Base-by-base conservation (phyloP, 2,113 vertebrate genomes). In the Hyperoodon ampullatus region DNA sequence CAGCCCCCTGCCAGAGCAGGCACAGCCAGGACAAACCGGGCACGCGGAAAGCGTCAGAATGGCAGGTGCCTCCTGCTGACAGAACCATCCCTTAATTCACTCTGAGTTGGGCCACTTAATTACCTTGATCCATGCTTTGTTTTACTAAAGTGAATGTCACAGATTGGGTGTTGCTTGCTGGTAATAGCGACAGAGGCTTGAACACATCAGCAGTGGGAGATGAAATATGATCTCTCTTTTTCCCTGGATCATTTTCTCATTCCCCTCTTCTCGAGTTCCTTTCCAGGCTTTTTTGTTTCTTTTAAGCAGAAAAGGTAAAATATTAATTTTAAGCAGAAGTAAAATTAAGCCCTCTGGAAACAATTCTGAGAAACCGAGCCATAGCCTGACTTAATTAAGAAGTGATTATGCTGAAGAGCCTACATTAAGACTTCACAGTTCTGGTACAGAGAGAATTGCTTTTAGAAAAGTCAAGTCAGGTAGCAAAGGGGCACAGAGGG, bases 331-430 rank as follows among this genome's bases (percentile, higher is more conserved):
- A 96, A 98, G 94, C 95, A 89, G 98, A 98, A 98, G 98, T 98
- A 97, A 99, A 99, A 99, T 97, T 92, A 98, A 98, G 97, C 97
- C 97, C 97, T 98, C 92, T 97, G 98, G 98, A 98, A 98, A 98
- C 0, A 84, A 97, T 98, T 98, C 95, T 83, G 28, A 96, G 98
- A 98, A 98, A 98, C 96, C 68, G 96, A 99, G 97, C 97, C 98
- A 88, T 96, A 6, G 95, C 98, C 98, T 96, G 96, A 98, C 98
- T 99, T 99, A 99, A 99, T 99, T 98, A 98, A 98, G 98, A 98
- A 98, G 97, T 39, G 97, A 98, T 98, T 98, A 97, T 13, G 92
- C 24, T 61, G 21, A 95, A 95, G 98, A 97, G 97, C 61, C 94
- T 92, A 92, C 19, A 96, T 97, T 97, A 97, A 98, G 97, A 61